Base-by-base conservation (phyloP, 2,888 invertebrate genomes). In the Sussaba pulchella region DNA sequence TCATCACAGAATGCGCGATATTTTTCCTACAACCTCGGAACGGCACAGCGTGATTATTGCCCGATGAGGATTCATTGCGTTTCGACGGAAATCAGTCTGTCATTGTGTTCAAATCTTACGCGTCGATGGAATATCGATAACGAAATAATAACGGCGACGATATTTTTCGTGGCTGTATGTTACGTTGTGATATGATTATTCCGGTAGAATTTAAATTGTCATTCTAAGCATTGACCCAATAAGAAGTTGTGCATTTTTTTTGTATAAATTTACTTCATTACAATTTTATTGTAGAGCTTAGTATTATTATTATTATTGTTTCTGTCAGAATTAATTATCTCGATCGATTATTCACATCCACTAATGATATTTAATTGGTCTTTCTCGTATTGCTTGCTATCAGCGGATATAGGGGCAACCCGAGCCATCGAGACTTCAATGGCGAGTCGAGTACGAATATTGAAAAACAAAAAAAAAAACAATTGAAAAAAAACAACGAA, bases 1-100 rank as follows among this genome's bases (percentile, higher is more conserved):
- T n/a, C n/a, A 82, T 82, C 76, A 78, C 78, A 78, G 76, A 78
- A 82, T 76, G 81, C 69, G 31, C 63, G 45, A 47, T 24, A 36
- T n/a, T 69, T 47, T 45, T 52, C 50, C 45, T 52, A 2, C 12
- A 69, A 52, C 69, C 69, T 76, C 47, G 52, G 31, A 52, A 39
- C 41, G 19, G 17, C 61, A 21, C 39, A 8, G 61, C 6, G 36
- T n/a, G n/a, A 21, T 36, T 57, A 61, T 47, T 24, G 10, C 9
- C 19, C 19, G 31, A 10, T n/a, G 26, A 50, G 50, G 21, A 17
- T 21, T 52, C 52, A 19, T 54, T 54, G 9, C 14, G 9, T 14
- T 19, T 24, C 10, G 24, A 1, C 12, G 39, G 39, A 6, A 39
- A 39, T 8, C n/a, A n/a, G n/a, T n/a, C n/a, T n/a, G n/a, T n/a